Evolutionary conservation across 2,888 invertebrate genomes (phyloP), one percentile per base, ranked within the genome.

Genomic region (Eremobia ochroleuca): DNA sequence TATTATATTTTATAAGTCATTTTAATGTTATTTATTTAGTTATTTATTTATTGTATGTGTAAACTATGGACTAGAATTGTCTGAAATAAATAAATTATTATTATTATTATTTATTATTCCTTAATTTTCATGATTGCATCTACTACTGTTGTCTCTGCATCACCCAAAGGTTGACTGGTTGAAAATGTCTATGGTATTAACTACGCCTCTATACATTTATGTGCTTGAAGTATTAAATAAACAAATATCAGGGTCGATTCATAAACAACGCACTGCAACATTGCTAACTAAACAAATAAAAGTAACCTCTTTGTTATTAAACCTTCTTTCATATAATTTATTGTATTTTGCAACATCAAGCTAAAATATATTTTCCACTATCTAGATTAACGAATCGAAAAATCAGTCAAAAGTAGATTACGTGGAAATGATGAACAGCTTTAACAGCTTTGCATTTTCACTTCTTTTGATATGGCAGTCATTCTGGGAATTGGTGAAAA

Each of bases 341-440:
- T n/a, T 11, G 25, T 52, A 52, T n/a, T 52, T n/a, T 11, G 52
- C 52, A 52, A n/a, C 25, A 25, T 21, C 49, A 49, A 21, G 6
- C 21, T 49, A 49, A 49, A 49, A 21, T 49, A 6, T 8, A 49
- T 21, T 49, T 49, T 49, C 52, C 52, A 25, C 52, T 11, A 4
- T 52, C 58, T 37, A 49, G 1, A 66, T 73, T 69, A 66, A 46
- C 59, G 64, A 76, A 79, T 61, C 61, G 70, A 77, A 79, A 81
- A 85, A 77, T 73, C 68, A 71, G 73, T 71, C 67, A 72, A 71
- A 77, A 81, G 74, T 80, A 66, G 66, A 66, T 82, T 85, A 78
- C 65, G 61, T 65, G 58, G 73, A 79, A 74, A 81, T 79, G 75
- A 82, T 77, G 73, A 85, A 82, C 70, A 62, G 70, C 71, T 67